Conservation (phyloP, 2,797 vertebrate genomes). For the Chaetophractus vellerosus region DNA sequence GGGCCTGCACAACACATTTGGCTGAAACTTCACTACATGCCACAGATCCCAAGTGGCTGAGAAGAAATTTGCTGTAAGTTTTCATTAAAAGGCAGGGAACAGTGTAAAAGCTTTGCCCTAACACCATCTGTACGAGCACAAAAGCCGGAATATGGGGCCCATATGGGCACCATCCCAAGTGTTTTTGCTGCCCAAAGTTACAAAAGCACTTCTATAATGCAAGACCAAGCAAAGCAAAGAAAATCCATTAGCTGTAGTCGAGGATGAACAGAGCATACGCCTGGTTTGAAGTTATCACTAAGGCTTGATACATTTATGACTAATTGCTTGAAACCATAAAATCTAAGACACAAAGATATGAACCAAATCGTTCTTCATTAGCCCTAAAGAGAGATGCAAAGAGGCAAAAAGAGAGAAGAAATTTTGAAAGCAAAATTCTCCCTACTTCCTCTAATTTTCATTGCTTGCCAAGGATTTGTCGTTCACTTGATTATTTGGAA, state of each 20-base stretch:
- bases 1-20: too few species aligned
- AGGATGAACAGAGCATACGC: background rate
- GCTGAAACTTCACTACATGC: background rate
- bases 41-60: background rate
- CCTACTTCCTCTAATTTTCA: background rate
- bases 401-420: background rate
- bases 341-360: conserved; percentile 9
- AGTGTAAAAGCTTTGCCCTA: background rate
- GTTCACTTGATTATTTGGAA: background rate
- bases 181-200: background rate
- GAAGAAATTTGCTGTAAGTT: background rate
- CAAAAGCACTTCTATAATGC: background rate
- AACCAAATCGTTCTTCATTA: background rate
- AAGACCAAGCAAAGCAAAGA: background rate
- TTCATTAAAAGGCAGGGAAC: conserved; percentile 21
- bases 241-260: background rate
- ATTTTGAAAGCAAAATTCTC: conserved; percentile 27
- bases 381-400: background rate
- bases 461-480: background rate
- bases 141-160: background rate
- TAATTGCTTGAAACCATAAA: conserved; percentile 37
- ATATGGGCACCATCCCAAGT: background rate
- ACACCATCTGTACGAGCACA: background rate
- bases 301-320: background rate
- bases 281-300: background rate